phyloP scores from a whole-genome alignment of 1,140 invertebrate genomes.

The Paramacrobiotus metropolitanus region DNA sequence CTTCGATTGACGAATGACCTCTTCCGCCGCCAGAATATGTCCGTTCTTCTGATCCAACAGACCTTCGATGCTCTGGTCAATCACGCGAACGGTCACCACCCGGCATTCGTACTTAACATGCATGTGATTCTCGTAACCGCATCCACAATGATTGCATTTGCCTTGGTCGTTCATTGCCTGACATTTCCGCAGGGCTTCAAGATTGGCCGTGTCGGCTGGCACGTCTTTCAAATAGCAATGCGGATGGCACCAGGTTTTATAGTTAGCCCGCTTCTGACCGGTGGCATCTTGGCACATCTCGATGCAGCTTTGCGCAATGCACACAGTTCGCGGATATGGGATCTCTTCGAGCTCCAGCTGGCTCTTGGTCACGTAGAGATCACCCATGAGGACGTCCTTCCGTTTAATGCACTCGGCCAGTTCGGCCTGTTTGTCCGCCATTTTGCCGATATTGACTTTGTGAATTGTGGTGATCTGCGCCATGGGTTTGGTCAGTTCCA shows the following conservation, averaged over 20 bases:
- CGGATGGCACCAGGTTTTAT: not conserved
- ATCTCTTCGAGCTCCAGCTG: not conserved
- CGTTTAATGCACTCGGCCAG: not conserved
- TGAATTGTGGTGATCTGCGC: not conserved
- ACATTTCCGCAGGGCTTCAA: too few species aligned
- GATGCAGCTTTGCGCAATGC: not conserved
- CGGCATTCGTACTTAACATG: too few species aligned
- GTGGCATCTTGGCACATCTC: not conserved
- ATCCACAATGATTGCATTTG: too few species aligned
- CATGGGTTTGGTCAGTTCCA: not conserved
- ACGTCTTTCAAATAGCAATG: not conserved
- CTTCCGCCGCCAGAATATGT: too few species aligned
- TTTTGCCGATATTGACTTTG: not conserved
- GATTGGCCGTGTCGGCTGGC: too few species aligned
- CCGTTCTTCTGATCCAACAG: too few species aligned
- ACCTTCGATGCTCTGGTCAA: too few species aligned
- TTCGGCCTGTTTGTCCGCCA: not conserved
- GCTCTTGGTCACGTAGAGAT: not conserved
- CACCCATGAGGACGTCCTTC: not conserved
- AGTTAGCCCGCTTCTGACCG: not conserved
- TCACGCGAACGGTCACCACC: too few species aligned
- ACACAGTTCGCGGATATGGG: not conserved
- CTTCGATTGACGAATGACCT: too few species aligned
- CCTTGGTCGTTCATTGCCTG: too few species aligned
- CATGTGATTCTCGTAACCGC: too few species aligned